These are phyloP conservation scores for Brachyhypopomus gauderio DNA, from an alignment of 2,113 vertebrate species.

Conservation along the genomic window DNA sequence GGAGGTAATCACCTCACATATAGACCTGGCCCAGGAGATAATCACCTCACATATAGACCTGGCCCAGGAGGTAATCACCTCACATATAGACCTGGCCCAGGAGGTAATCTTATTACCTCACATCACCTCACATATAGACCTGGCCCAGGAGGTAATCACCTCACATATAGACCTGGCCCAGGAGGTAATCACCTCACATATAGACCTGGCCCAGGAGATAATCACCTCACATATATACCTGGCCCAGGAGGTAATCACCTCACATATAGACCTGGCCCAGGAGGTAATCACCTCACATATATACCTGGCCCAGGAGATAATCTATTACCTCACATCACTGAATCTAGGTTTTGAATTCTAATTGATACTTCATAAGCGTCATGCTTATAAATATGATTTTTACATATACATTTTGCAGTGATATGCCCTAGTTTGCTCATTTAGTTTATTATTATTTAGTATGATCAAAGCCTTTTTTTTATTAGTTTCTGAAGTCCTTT, in stretches of 20 bases:
- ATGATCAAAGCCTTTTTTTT: slow-evolving; percentile 5
- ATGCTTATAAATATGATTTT: background rate
- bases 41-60: slow-evolving; percentile 57
- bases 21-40: slow-evolving; percentile 66
- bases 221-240: slow-evolving; percentile 56
- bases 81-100: slow-evolving; percentile 56
- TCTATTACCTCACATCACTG: background rate
- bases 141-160: slow-evolving; percentile 65
- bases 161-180: slow-evolving; percentile 56
- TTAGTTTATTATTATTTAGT: slow-evolving; percentile 10
- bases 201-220: slow-evolving; percentile 66
- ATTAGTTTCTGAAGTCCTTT: slow-evolving; percentile 61
- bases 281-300: no score
- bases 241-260: slow-evolving; percentile 65
- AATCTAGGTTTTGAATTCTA: background rate
- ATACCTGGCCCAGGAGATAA: no score
- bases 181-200: slow-evolving; percentile 67
- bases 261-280: slow-evolving; percentile 42
- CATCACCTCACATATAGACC: slow-evolving; percentile 65
- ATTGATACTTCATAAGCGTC: background rate
- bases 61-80: slow-evolving; percentile 65
- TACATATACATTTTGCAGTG: background rate
- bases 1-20: slow-evolving; percentile 67
- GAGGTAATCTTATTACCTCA: slow-evolving; percentile 66
- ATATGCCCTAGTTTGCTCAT: background rate